Evolutionary conservation across 2,888 invertebrate species (phyloP).

Genomic region (Parapristionchus giblindavisi): DNA sequence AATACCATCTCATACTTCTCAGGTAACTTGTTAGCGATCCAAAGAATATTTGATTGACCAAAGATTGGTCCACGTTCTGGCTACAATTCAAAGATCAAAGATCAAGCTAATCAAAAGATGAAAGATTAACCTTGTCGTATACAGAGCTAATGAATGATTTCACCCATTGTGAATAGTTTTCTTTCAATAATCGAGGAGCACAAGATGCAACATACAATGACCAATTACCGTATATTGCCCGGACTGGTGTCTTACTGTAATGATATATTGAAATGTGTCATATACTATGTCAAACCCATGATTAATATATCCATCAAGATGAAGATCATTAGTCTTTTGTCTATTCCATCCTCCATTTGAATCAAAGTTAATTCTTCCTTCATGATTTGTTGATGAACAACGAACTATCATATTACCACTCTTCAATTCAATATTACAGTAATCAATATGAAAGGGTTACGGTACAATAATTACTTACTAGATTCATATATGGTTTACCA

Average conservation of each 20-base stretch:
- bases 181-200: conserved; percentile 37
- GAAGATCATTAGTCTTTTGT: conserved; percentile 53
- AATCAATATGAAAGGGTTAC: background rate
- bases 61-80: conserved; percentile 69
- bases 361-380: conserved; percentile 46
- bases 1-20: conserved; percentile 81
- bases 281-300: conserved; percentile 39
- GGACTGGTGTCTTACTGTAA: conserved; percentile 80
- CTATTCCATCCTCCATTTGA: conserved; percentile 49
- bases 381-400: conserved; percentile 35
- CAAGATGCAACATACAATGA: conserved; percentile 75
- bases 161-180: conserved; percentile 16
- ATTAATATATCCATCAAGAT: conserved; percentile 58
- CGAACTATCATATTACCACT: conserved; percentile 51
- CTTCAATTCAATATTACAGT: conserved; percentile 37
- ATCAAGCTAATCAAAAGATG: background rate
- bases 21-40: conserved; percentile 85
- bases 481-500: conserved; percentile 95
- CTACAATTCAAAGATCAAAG: background rate
- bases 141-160: conserved; percentile 22
- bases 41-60: conserved; percentile 82
- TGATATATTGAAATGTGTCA: conserved; percentile 8
- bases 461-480: conserved; percentile 74
- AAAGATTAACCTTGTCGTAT: conserved; percentile 16
- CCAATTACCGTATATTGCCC: conserved; percentile 92